These are phyloP conservation scores for Lacerta agilis DNA, from an alignment of 2,797 vertebrate genomes.

Conservation along the genomic window DNA sequence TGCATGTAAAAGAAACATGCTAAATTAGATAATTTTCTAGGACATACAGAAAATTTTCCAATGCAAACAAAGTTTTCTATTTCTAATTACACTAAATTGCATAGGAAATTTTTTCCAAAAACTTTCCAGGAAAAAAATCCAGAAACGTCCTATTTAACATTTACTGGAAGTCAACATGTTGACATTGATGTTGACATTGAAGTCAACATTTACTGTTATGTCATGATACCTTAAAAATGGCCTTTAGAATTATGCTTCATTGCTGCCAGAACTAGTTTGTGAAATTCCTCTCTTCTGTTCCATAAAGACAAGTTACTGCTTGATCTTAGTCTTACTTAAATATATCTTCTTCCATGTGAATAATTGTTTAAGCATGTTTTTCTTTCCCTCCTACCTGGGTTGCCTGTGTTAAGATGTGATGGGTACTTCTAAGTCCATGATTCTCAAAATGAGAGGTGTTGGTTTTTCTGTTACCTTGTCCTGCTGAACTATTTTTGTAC, in stretches of 20 bases:
- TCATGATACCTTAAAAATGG: not conserved
- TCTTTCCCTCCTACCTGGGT: not conserved
- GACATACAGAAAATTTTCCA: too few relatives aligned
- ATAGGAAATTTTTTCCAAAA: too few relatives aligned
- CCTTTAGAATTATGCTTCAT: not conserved
- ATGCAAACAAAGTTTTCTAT: too few relatives aligned
- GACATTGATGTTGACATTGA: not conserved
- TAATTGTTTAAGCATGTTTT: not conserved
- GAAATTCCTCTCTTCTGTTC: not conserved
- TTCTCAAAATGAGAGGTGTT: not conserved
- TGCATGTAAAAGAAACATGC: too few relatives aligned
- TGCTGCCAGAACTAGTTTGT: not conserved
- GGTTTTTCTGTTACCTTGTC: not conserved
- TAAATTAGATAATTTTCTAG: too few relatives aligned
- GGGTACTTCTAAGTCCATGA: not conserved
- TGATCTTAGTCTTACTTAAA: constrained; percentile 3
- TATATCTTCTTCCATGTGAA: not conserved
- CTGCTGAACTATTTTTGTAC: not conserved
- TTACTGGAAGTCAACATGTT: too few relatives aligned
- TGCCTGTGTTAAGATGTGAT: not conserved
- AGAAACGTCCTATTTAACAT: too few relatives aligned
- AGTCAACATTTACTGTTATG: not conserved
- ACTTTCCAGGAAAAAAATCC: too few relatives aligned
- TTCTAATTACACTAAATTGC: too few relatives aligned
- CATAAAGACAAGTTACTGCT: not conserved